Conservation (phyloP, 2,113 vertebrate species). For the Irena cyanogastra region DNA sequence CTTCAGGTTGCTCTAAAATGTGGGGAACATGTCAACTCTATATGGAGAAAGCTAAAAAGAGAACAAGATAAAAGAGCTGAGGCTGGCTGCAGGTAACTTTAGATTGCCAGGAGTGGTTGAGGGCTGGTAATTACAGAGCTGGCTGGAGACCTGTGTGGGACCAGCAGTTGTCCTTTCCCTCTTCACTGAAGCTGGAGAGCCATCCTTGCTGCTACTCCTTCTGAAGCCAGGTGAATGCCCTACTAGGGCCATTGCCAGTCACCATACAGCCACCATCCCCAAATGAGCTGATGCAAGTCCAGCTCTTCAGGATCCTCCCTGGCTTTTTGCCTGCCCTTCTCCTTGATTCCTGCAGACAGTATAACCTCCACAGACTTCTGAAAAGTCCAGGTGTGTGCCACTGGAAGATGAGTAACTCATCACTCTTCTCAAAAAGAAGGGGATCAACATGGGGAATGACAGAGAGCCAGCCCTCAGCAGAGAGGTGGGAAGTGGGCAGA, state of each 20-base stretch:
- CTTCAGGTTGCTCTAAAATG: background rate
- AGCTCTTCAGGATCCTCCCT: background rate
- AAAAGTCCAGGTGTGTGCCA: background rate
- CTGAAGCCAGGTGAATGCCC: background rate
- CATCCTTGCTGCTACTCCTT: background rate
- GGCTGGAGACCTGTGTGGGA: background rate
- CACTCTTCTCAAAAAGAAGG: fast-evolving
- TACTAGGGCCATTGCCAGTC: background rate
- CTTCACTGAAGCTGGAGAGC: background rate
- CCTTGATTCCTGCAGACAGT: background rate
- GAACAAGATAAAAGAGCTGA: background rate
- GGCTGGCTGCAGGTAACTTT: background rate
- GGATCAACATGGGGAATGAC: no score
- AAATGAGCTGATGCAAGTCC: background rate
- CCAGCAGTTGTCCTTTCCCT: background rate
- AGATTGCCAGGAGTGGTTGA: background rate
- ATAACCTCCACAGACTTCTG: background rate
- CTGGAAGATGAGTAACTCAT: background rate
- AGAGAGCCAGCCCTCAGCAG: background rate
- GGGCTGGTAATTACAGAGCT: background rate
- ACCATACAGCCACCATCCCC: background rate
- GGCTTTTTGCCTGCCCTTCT: background rate
- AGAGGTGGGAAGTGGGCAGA: background rate
- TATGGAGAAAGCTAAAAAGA: background rate
- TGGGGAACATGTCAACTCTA: background rate